These are phyloP conservation scores for Lucinisca nassula DNA, from an alignment of 2,888 invertebrate species.

Conservation along the genomic window DNA sequence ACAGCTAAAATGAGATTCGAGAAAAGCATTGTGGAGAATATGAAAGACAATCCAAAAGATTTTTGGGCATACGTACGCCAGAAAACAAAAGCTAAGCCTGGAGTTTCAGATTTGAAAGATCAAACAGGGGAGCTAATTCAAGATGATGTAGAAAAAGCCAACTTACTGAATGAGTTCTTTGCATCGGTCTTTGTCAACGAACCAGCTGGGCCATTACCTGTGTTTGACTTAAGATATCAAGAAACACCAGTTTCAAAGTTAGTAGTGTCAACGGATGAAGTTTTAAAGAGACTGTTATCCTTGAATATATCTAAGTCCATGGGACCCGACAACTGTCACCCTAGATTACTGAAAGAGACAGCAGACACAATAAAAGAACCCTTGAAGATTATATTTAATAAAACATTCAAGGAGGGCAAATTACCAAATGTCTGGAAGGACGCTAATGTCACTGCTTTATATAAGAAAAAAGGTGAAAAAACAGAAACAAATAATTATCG, in stretches of 20 bases:
- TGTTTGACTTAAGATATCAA: constrained; percentile 23
- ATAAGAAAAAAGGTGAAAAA: too few relatives aligned
- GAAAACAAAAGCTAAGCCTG: neutral
- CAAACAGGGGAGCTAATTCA: neutral
- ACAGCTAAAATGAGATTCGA: neutral
- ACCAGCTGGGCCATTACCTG: constrained; percentile 8
- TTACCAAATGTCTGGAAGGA: too few relatives aligned
- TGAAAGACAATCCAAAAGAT: neutral
- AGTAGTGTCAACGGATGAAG: neutral
- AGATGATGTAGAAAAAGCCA: constrained; percentile 14
- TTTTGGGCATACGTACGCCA: constrained; percentile 8
- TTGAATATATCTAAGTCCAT: constrained; percentile 18
- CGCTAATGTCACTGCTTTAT: too few relatives aligned
- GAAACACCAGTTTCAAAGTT: constrained; percentile 8
- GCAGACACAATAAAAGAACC: neutral
- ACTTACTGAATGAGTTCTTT: constrained; percentile 18
- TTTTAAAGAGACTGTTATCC: neutral
- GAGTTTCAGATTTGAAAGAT: constrained; percentile 5
- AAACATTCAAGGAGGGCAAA: too few relatives aligned
- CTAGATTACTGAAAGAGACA: constrained; percentile 18
- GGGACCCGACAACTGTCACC: constrained; percentile 23
- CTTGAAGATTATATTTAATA: too few relatives aligned
- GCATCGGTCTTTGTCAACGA: constrained; percentile 12
- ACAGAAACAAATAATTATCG: too few relatives aligned
- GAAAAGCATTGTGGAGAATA: neutral